Evolutionary conservation across 2,113 vertebrate genomes (phyloP).

Genomic region (Alethe diademata): DNA sequence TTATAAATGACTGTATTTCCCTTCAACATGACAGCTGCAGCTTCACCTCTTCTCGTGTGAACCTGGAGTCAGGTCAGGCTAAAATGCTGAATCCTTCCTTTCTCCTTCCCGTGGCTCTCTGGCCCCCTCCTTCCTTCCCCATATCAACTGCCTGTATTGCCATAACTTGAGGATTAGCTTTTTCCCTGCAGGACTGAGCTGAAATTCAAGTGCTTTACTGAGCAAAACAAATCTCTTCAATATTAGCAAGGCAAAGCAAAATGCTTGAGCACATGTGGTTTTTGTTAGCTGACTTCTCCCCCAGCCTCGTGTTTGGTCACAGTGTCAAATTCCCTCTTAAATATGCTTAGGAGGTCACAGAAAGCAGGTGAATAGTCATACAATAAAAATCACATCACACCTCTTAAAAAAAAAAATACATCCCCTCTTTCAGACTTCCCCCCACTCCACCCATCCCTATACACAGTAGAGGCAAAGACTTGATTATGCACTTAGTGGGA

Average conservation of each 20-base stretch:
- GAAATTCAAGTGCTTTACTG: conserved; percentile 36
- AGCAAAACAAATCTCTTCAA: conserved; percentile 56
- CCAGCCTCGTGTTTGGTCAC: background rate
- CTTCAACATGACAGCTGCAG: conserved; percentile 45
- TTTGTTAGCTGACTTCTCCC: conserved; percentile 55
- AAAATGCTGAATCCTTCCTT: conserved; percentile 36
- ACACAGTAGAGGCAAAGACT: conserved; percentile 16
- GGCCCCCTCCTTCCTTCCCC: conserved; percentile 8
- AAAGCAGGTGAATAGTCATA: conserved; percentile 64
- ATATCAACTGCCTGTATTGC: conserved; percentile 28
- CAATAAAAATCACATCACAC: conserved; percentile 68
- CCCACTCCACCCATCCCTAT: background rate
- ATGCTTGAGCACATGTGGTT: conserved; percentile 54
- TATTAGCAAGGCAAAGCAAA: conserved; percentile 56
- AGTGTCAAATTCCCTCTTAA: conserved; percentile 55
- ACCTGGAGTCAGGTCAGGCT: conserved; percentile 53
- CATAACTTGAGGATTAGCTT: conserved; percentile 59
- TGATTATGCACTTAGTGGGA: background rate
- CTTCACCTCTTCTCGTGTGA: conserved; percentile 55
- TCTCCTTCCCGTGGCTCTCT: conserved; percentile 26
- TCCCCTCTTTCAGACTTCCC: background rate
- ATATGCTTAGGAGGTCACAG: conserved; percentile 40
- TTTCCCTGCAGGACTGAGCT: conserved; percentile 41
- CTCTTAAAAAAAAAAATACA: conserved; percentile 36
- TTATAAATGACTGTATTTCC: conserved; percentile 23